Evolutionary conservation across 2,797 vertebrate species (phyloP), one percentile per base, ranked within the genome.

Genomic region (Balearica regulorum): DNA sequence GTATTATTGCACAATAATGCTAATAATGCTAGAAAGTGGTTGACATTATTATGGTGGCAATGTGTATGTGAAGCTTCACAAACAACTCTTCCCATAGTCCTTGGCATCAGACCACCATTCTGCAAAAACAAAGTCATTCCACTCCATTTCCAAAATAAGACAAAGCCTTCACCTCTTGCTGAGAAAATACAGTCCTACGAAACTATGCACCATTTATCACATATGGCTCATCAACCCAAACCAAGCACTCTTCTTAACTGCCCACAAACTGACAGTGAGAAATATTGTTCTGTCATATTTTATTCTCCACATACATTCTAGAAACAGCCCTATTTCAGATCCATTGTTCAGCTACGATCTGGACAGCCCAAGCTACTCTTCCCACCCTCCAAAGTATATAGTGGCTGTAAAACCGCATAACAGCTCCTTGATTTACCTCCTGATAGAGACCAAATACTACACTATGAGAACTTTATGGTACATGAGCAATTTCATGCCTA

Each of bases 251-350:
- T 91, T 89, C 85, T 93, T 88, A 83, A 64, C 64, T 94, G 57
- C 78, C 83, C 75, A 93, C 78, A 92, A 95, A 87, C 60, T 94
- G 86, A 90, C 92, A 96, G 41, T 83, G 71, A 96, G 75, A 97
- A 96, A 89, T 92, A 94, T 19, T 73, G 17, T 85, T 76, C 53
- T 90, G 75, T 92, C 83, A n/a, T 85, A 87, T 58, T 96, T 92
- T 90, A 53, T 93, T 71, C 35, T 95, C 53, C 78, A 78, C 65
- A 69, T 80, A 87, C 66, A 61, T 95, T 72, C 81, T 95, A 75
- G 95, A 91, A 95, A 80, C 64, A 87, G 19, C 33, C 29, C 37
- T 75, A 55, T 95, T 96, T 94, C 83, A 83, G 37, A 80, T 69
- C 65, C 39, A 58, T 89, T 96, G 83, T 95, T 94, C 80, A 82